A percentile compares a stretch with the other conserved stretches of the same genome.
These are phyloP conservation scores for Saccopteryx bilineata DNA, from an alignment of 2,113 vertebrate species.

Conservation along the genomic window DNA sequence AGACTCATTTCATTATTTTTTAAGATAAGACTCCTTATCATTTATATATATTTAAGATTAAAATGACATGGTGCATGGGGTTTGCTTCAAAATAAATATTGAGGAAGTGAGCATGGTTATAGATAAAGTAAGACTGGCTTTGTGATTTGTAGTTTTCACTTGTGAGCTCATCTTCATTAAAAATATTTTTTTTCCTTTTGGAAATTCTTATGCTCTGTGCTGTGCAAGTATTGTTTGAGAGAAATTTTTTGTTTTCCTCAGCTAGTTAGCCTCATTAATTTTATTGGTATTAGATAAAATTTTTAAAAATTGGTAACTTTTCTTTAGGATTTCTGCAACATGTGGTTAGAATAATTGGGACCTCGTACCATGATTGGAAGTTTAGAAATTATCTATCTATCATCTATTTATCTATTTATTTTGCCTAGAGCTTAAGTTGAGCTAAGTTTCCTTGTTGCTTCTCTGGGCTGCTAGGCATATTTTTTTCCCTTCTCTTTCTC, in stretches of 20 bases:
- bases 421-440: background rate
- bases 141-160: no score
- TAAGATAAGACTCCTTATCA: background rate
- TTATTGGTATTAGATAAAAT: background rate
- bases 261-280: background rate
- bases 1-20: background rate
- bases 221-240: background rate
- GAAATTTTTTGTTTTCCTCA: background rate
- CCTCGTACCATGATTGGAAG: background rate
- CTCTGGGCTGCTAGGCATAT: background rate
- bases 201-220: background rate
- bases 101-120: accelerated
- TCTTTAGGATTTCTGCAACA: background rate
- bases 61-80: background rate
- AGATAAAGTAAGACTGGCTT: background rate
- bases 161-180: background rate
- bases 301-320: background rate
- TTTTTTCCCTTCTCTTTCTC: no score
- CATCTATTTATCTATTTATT: no score
- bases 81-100: background rate
- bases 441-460: background rate
- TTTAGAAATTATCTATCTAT: background rate
- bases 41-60: background rate
- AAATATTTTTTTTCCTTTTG: background rate
- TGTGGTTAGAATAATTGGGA: background rate